Conservation (phyloP, 2,888 invertebrate species). For the Eupithecia inturbata region DNA sequence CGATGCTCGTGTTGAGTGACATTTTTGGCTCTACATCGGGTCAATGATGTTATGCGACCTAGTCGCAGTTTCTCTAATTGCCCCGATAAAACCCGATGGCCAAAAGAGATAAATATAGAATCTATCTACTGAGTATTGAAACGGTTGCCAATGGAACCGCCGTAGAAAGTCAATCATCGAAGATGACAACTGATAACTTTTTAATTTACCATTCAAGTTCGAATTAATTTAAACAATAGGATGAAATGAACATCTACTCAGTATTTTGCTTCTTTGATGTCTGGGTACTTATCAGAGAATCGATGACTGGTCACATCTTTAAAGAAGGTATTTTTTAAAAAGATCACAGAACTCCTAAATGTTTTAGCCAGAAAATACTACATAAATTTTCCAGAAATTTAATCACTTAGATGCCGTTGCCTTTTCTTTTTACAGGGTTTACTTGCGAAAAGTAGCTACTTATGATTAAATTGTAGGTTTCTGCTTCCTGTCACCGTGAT, state of each 20-base stretch:
- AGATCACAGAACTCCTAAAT: not conserved
- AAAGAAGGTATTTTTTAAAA: not conserved
- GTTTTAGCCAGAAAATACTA: too few relatives aligned
- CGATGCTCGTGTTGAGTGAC: conserved; percentile 63
- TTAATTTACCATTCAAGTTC: conserved; percentile 46
- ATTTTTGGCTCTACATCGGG: conserved; percentile 60
- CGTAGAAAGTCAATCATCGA: conserved; percentile 79
- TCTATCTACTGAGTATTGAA: conserved; percentile 63
- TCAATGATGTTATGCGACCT: conserved; percentile 64
- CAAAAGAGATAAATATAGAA: conserved; percentile 72
- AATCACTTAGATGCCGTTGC: too few relatives aligned
- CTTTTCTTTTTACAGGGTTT: not conserved
- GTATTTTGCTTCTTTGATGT: conserved; percentile 1
- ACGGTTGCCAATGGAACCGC: conserved; percentile 70
- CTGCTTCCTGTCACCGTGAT: conserved; percentile 28
- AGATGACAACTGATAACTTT: conserved; percentile 56
- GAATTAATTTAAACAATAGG: conserved; percentile 16
- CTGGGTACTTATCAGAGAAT: not conserved
- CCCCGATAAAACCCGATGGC: conserved; percentile 58
- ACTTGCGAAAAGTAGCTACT: not conserved
- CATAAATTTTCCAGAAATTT: not conserved
- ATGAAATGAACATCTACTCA: not conserved
- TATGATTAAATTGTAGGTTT: conserved; percentile 24
- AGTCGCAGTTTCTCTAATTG: conserved; percentile 63
- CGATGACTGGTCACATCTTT: not conserved